These are phyloP conservation scores for Helobdella robusta DNA, from an alignment of 2,888 invertebrate genomes.

Conservation along the genomic window DNA sequence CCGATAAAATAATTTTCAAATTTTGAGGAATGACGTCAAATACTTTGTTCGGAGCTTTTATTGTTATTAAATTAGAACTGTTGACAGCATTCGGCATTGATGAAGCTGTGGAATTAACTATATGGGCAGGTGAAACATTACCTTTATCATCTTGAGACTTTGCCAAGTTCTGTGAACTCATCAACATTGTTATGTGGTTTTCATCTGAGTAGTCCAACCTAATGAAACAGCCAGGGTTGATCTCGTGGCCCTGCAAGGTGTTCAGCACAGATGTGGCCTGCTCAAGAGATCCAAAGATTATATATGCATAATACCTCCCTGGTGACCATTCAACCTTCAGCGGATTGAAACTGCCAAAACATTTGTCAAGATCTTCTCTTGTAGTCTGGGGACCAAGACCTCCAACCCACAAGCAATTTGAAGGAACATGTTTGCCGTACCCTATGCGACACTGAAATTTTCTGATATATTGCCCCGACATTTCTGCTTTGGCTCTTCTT, in stretches of 20 bases:
- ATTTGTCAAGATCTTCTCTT: slow-evolving; percentile 69
- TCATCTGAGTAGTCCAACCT: slow-evolving; percentile 91
- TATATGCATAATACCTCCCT: slow-evolving; percentile 85
- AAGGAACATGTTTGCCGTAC: slow-evolving; percentile 94
- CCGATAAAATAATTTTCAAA: slow-evolving; percentile 10
- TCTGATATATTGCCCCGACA: slow-evolving; percentile 92
- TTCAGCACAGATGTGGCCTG: slow-evolving; percentile 87
- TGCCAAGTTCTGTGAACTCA: neutral
- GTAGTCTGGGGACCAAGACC: slow-evolving; percentile 93
- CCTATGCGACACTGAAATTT: slow-evolving; percentile 98
- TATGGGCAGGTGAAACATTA: too few species aligned
- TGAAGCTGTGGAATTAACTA: too few species aligned
- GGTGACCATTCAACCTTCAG: slow-evolving; percentile 69
- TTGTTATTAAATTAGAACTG: too few species aligned
- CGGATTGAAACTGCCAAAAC: slow-evolving; percentile 22
- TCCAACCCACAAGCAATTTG: slow-evolving; percentile 93
- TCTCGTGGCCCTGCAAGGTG: slow-evolving; percentile 48
- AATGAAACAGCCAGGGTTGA: slow-evolving; percentile 74
- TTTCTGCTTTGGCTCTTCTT: slow-evolving; percentile 83
- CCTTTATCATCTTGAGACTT: neutral
- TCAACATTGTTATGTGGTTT: slow-evolving; percentile 23
- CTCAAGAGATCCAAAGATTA: slow-evolving; percentile 89
- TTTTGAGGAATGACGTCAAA: slow-evolving; percentile 1
- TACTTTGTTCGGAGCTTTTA: neutral
- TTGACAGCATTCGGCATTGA: neutral